A percentile compares a stretch with the other conserved stretches of the same genome.
phyloP scores from a whole-genome alignment of 2,113 vertebrate genomes.

The Clarias magur region DNA sequence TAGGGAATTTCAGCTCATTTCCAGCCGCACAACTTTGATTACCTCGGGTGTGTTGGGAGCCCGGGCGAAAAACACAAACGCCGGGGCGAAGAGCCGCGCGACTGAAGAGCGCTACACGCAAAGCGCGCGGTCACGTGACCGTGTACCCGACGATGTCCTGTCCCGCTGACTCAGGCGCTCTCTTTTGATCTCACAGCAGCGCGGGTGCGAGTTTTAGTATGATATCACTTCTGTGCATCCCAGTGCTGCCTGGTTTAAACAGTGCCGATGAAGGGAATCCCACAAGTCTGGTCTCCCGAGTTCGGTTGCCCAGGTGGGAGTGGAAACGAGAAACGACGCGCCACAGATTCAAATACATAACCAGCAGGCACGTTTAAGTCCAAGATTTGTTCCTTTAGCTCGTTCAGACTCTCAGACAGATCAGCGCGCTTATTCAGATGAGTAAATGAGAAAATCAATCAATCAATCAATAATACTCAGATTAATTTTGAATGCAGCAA shows the following conservation, averaged over 20 bases:
- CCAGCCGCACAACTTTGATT: constrained; percentile 34
- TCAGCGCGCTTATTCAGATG: neutral
- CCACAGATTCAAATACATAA: neutral
- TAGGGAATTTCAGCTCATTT: constrained; percentile 20
- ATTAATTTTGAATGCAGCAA: neutral
- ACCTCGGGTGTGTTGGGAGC: constrained; percentile 30
- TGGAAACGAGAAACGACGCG: neutral
- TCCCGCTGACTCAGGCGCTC: neutral
- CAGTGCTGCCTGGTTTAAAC: neutral
- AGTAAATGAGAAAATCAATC: neutral
- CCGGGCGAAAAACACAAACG: neutral
- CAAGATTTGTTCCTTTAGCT: neutral
- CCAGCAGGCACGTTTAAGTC: neutral
- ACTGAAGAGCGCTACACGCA: neutral
- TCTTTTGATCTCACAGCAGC: neutral
- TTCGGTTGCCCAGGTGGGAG: neutral
- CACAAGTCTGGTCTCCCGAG: neutral
- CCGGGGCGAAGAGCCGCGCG: neutral
- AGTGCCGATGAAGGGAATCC: neutral
- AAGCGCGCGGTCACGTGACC: neutral
- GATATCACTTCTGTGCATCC: neutral
- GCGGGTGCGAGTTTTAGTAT: neutral
- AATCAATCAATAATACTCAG: too few relatives aligned
- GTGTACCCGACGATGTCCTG: neutral
- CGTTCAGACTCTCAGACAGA: neutral